These are phyloP conservation scores for Dinocampus coccinellae DNA, from an alignment of 2,888 invertebrate genomes.

Conservation along the genomic window DNA sequence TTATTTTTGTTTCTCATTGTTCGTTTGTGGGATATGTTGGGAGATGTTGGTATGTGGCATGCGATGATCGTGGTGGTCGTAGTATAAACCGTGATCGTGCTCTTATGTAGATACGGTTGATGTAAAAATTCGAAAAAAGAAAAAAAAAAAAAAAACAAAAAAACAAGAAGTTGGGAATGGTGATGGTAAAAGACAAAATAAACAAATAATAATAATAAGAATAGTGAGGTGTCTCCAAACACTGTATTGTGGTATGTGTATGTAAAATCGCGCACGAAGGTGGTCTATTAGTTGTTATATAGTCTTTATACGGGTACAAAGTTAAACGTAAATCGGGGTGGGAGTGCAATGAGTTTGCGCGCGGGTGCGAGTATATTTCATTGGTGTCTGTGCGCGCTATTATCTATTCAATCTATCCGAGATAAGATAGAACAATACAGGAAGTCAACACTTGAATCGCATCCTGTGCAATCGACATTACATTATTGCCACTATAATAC, in stretches of 20 bases:
- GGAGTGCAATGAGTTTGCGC: conserved; percentile 41
- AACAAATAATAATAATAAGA: too few relatives aligned
- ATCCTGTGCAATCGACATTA: conserved; percentile 32
- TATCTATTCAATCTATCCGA: conserved; percentile 62
- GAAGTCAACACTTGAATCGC: conserved; percentile 52
- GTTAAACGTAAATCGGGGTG: too few relatives aligned
- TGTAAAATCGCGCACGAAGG: conserved; percentile 56
- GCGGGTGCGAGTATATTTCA: conserved; percentile 61
- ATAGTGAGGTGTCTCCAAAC: conserved; percentile 57
- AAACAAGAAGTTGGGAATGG: too few relatives aligned
- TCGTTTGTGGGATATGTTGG: not conserved
- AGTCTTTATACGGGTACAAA: conserved; percentile 33
- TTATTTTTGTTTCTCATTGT: not conserved
- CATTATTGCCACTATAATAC: conserved; percentile 59
- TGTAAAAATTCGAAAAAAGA: too few relatives aligned
- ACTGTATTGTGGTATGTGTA: conserved; percentile 45
- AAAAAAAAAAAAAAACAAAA: too few relatives aligned
- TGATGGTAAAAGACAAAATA: too few relatives aligned
- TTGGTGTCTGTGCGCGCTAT: conserved; percentile 41
- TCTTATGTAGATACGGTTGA: conserved; percentile 58
- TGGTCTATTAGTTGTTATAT: conserved; percentile 63
- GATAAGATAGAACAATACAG: conserved; percentile 66
- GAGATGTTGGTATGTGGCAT: conserved; percentile 30
- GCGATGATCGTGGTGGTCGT: conserved; percentile 46
- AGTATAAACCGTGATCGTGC: conserved; percentile 53